Evolutionary conservation across 2,113 vertebrate genomes (phyloP), one percentile per base, ranked within the genome.

Genomic region (Eulemur rufifrons): DNA sequence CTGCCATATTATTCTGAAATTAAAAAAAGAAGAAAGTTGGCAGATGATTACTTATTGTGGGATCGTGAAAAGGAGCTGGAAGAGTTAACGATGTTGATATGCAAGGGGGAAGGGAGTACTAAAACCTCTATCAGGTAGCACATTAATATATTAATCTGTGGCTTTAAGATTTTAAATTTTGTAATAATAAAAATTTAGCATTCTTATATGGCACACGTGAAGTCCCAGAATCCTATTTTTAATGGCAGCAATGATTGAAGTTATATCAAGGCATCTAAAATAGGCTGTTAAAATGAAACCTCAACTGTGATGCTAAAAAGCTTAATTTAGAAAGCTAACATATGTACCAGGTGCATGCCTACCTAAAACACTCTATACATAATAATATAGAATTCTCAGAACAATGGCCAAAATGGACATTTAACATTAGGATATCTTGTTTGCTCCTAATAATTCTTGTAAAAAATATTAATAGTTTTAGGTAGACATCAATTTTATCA

Each of bases 321-420:
- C 56, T 97, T 89, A 93, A 97, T 95, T 96, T 97, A 96, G 95
- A 94, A 95, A 93, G 69, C 32, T 87, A 87, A 56, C 95, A 89
- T 94, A 91, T 84, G 83, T 73, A 66, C 63, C 93, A 95, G 97
- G 95, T 96, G 78, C 18, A 6, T 54, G 21, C 29, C n/a, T 91
- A 71, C 64, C 45, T 83, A 93, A 89, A 93, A 73, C 54, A 82
- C 45, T 37, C 93, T 68, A 64, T 20, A 7, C 39, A 81, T 89
- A 94, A 68, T 68, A 80, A 42, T 63, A 39, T 4, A 68, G 25
- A 18, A 42, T 82, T 83, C 66, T 91, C 61, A 77, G 92, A 86
- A 94, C 32, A 69, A 63, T 74, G 61, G 20, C 29, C 61, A 64
- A 90, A 61, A 61, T 54, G 66, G 39, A 18, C 71, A 80, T 78